Conservation (phyloP, 2,113 vertebrate species). For the Synchiropus splendidus region DNA sequence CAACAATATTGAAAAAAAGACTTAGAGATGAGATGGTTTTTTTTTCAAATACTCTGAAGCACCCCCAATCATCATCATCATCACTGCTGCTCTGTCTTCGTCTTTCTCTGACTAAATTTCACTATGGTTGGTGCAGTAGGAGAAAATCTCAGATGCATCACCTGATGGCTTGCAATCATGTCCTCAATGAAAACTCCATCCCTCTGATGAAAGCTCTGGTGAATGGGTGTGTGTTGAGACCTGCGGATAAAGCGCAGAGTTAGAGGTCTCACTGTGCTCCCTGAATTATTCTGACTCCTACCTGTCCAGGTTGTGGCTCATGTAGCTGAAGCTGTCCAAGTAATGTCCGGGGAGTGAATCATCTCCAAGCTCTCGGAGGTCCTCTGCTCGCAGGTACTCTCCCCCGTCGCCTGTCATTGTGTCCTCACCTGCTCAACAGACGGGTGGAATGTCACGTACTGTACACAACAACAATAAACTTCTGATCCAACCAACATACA, state of each 20-base stretch:
- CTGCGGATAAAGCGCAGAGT: constrained; percentile 43
- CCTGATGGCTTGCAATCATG: constrained; percentile 81
- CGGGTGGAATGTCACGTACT: background rate
- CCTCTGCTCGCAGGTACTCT: constrained; percentile 90
- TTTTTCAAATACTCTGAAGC: background rate
- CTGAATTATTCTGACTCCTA: constrained; percentile 26
- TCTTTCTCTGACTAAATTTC: too few species aligned
- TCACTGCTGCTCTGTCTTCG: too few species aligned
- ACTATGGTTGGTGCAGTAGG: background rate
- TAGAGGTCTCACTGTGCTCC: background rate
- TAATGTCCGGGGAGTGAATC: constrained; percentile 92
- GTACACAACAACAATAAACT: too few species aligned
- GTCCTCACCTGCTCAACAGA: constrained; percentile 77
- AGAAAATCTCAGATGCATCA: too few species aligned
- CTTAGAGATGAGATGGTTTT: too few species aligned
- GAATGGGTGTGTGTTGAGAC: constrained; percentile 74
- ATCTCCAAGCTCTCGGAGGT: constrained; percentile 89
- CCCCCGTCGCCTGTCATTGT: constrained; percentile 95
- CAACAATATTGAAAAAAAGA: too few species aligned
- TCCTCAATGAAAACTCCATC: constrained; percentile 87
- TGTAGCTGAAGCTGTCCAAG: constrained; percentile 86
- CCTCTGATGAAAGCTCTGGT: constrained; percentile 76
- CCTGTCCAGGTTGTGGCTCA: constrained; percentile 93
- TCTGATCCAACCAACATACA: too few species aligned
- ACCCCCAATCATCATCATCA: too few species aligned